Conservation (phyloP, 1,140 invertebrate genomes). For the Epicauta chinensis region DNA sequence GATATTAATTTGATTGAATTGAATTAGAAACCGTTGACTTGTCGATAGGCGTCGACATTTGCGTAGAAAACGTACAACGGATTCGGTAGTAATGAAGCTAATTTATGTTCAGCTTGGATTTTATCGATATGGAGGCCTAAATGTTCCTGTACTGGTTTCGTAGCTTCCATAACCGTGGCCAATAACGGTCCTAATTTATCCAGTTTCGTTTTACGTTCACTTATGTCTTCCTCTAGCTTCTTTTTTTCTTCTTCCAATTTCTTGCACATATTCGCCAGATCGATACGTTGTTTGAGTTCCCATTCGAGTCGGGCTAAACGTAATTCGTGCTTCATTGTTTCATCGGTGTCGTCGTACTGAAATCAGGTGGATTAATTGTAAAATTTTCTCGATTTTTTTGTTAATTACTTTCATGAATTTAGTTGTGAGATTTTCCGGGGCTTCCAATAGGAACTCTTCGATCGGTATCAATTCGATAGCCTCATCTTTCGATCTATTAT, state of each 20-base stretch:
- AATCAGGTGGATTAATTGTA: not conserved
- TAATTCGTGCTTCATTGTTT: conserved; percentile 58
- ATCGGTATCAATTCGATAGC: conserved; percentile 80
- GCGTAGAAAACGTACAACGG: conserved; percentile 86
- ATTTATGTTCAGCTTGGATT: conserved; percentile 65
- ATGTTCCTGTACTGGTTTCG: conserved; percentile 85
- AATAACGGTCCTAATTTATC: conserved; percentile 78
- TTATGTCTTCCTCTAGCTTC: conserved; percentile 57
- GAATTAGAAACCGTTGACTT: conserved; percentile 51
- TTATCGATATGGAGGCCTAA: conserved; percentile 75
- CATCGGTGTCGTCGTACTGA: conserved; percentile 25
- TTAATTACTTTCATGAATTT: conserved; percentile 32
- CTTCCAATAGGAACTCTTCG: conserved; percentile 79
- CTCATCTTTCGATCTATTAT: conserved; percentile 83
- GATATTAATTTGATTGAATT: conserved; percentile 1
- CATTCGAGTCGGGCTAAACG: conserved; percentile 84
- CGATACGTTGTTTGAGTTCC: conserved; percentile 85
- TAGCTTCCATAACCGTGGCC: conserved; percentile 64
- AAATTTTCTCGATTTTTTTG: not conserved
- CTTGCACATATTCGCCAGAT: conserved; percentile 69
- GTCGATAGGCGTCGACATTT: conserved; percentile 75
- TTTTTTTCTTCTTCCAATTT: conserved; percentile 72
- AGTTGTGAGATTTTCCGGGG: conserved; percentile 53
- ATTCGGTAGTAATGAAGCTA: conserved; percentile 68
- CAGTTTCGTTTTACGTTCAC: conserved; percentile 71